Evolutionary conservation across 2,113 vertebrate species (phyloP).

Genomic region (Hemiscyllium ocellatum): DNA sequence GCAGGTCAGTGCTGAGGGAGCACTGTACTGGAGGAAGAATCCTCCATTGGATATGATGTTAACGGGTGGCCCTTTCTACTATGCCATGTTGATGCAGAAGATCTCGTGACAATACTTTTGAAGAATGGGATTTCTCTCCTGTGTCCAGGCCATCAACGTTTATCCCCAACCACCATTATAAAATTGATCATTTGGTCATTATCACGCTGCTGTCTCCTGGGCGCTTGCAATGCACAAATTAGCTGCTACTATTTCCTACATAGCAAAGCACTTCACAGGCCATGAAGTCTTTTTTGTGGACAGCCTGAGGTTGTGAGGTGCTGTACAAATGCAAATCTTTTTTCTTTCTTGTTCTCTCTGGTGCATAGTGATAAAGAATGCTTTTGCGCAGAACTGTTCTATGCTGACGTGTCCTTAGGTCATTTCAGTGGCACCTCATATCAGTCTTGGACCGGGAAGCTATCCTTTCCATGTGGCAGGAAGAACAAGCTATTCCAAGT

Average conservation of each 20-base stretch:
- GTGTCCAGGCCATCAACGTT: neutral
- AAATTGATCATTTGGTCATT: neutral
- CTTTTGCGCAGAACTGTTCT: neutral
- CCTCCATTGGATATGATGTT: neutral
- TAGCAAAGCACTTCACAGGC: neutral
- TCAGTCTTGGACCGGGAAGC: neutral
- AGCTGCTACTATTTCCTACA: neutral
- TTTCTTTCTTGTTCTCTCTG: too few relatives aligned
- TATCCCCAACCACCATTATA: neutral
- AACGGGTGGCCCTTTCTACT: neutral
- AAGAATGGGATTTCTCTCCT: neutral
- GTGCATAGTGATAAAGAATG: too few relatives aligned
- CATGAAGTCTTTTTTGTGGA: too few relatives aligned
- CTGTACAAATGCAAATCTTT: neutral
- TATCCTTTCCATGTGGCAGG: neutral
- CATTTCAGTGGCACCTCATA: neutral
- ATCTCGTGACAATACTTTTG: neutral
- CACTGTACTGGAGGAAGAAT: too few relatives aligned
- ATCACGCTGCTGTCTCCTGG: neutral
- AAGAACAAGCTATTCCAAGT: neutral
- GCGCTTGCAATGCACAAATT: neutral
- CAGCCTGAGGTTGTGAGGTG: neutral
- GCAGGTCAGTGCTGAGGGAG: neutral
- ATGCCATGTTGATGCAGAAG: neutral
- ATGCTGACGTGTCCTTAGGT: neutral